Conservation (phyloP, 2,888 invertebrate genomes). For the Polydrusus cervinus region DNA sequence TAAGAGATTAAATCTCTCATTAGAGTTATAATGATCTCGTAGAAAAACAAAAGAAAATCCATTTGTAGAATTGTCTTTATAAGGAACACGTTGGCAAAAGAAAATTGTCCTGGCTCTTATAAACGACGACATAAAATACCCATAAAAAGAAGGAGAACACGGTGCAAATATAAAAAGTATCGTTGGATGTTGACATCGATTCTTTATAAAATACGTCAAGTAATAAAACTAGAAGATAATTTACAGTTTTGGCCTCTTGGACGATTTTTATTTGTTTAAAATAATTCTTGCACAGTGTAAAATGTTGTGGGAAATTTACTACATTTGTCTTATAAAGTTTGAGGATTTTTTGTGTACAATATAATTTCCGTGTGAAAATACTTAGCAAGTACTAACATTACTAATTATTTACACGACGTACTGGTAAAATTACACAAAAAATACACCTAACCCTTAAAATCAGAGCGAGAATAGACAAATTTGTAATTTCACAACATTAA, state of each 20-base stretch:
- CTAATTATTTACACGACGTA: too few species aligned
- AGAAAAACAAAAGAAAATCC: constrained; percentile 42
- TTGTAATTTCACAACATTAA: too few species aligned
- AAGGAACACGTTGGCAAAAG: constrained; percentile 36
- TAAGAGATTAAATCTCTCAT: constrained; percentile 41
- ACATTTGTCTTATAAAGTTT: too few species aligned
- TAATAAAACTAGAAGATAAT: constrained; percentile 5
- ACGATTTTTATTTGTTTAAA: background rate
- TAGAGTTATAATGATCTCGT: constrained; percentile 40
- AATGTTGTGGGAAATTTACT: too few species aligned
- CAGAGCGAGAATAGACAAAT: too few species aligned
- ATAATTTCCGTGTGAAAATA: too few species aligned
- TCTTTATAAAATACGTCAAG: background rate
- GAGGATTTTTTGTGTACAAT: too few species aligned
- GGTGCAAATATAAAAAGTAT: background rate
- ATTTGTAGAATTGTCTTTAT: constrained; percentile 40
- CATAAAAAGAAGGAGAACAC: constrained; percentile 26
- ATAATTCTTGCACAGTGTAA: too few species aligned
- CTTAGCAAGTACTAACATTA: too few species aligned
- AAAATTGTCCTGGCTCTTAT: constrained; percentile 29
- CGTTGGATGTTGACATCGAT: background rate
- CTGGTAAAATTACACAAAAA: too few species aligned
- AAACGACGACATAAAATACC: constrained; percentile 37
- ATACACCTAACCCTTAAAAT: too few species aligned
- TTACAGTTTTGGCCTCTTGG: background rate